Conservation (phyloP, 1,140 invertebrate species). For the Pachypeltis micranthus region DNA sequence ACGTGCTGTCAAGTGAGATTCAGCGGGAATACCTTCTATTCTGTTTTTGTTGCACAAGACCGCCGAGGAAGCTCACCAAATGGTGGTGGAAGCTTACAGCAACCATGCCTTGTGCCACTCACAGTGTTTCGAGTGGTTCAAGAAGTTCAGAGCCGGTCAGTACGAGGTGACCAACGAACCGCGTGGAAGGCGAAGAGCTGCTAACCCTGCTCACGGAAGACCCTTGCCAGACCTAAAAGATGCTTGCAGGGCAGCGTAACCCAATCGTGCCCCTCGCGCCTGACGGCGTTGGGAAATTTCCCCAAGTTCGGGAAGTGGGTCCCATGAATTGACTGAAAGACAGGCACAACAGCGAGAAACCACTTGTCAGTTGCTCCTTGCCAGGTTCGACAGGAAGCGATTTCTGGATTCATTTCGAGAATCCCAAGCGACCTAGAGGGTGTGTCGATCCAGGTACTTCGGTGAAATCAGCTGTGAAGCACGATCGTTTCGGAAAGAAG, state of each 20-base stretch:
- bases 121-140: too few species aligned
- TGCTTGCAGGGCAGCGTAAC: constrained; percentile 11
- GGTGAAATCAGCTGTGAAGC: constrained; percentile 25
- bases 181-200: constrained; percentile 25
- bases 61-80: too few species aligned
- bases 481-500: constrained; percentile 20
- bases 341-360: constrained; percentile 22
- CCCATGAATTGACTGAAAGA: constrained; percentile 22
- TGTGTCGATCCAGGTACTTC: constrained; percentile 23
- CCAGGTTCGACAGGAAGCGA: constrained; percentile 27
- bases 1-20: too few species aligned
- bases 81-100: too few species aligned
- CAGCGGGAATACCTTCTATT: too few species aligned
- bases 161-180: too few species aligned
- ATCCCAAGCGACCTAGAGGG: constrained; percentile 23
- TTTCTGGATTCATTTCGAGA: constrained; percentile 23
- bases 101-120: too few species aligned
- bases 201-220: constrained; percentile 25
- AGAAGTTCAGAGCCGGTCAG: too few species aligned
- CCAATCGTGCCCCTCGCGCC: background rate
- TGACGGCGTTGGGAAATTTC: constrained; percentile 1
- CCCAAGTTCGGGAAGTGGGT: too few species aligned
- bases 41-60: too few species aligned
- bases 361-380: constrained; percentile 27
- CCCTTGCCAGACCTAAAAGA: too few species aligned